A percentile compares a stretch with the other conserved stretches of the same genome.
These are phyloP conservation scores for Empidonax traillii DNA, from an alignment of 2,113 vertebrate species.

Conservation along the genomic window DNA sequence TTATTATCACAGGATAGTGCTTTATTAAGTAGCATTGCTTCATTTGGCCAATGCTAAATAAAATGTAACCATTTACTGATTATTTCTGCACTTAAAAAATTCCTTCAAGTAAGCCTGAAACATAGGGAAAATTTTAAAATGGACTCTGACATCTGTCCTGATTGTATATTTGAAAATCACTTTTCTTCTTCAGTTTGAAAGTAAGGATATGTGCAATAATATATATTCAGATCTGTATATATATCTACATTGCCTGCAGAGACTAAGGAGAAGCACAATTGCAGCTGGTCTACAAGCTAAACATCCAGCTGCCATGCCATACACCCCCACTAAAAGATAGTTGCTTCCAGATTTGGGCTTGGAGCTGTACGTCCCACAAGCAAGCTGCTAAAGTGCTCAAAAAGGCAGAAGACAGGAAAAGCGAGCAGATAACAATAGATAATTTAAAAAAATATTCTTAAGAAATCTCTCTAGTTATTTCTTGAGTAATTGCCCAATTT, in stretches of 20 bases:
- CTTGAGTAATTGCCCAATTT: background rate
- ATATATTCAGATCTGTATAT: background rate
- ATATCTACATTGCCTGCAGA: background rate
- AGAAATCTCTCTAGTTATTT: background rate
- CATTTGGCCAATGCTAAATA: background rate
- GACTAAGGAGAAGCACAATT: background rate
- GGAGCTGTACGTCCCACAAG: background rate
- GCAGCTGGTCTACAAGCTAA: background rate
- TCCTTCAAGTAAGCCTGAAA: background rate
- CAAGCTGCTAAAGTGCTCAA: background rate
- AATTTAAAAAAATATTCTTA: background rate
- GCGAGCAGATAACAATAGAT: background rate
- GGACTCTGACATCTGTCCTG: background rate
- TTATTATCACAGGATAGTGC: background rate
- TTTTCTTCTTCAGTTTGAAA: background rate
- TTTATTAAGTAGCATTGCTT: background rate
- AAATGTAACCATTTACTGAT: background rate
- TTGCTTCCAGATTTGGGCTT: background rate
- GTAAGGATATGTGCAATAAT: background rate
- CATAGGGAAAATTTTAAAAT: background rate
- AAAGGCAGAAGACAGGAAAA: background rate
- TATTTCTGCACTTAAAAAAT: background rate
- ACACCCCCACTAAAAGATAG: background rate
- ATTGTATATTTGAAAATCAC: background rate
- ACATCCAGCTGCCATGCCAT: background rate